Percentiles rank a stretch among this genome's conserved stretches.
phyloP scores from a whole-genome alignment of 2,113 vertebrate genomes.

The Columbina picui region DNA sequence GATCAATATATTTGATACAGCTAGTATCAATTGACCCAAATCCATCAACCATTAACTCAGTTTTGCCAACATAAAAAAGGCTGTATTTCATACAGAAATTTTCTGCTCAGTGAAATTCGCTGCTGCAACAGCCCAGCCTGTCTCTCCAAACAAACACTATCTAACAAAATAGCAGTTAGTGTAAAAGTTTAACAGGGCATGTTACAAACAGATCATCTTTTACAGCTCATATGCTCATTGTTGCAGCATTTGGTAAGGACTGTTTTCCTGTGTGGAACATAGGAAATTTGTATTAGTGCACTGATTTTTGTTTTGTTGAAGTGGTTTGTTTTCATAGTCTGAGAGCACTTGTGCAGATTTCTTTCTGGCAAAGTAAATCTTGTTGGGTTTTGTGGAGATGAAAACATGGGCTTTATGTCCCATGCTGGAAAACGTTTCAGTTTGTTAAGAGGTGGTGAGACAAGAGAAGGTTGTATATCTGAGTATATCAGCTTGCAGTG shows the following conservation, averaged over 20 bases:
- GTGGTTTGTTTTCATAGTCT: not conserved
- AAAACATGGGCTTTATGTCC: not conserved
- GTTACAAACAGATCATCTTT: not conserved
- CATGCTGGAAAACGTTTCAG: not conserved
- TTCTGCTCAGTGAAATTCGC: rapidly evolving
- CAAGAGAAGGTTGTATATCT: not conserved
- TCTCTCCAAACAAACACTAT: not conserved
- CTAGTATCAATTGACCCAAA: not conserved
- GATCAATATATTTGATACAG: not conserved
- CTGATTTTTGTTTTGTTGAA: not conserved
- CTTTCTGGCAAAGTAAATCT: not conserved
- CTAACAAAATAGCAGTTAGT: not conserved
- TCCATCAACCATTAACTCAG: not conserved
- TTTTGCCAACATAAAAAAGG: not conserved
- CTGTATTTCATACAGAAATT: not conserved
- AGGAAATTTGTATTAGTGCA: not conserved
- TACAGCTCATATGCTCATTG: not conserved
- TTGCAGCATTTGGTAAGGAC: not conserved
- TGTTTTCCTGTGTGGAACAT: not conserved
- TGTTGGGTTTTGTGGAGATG: not conserved
- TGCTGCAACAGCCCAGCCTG: not conserved
- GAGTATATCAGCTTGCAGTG: not conserved
- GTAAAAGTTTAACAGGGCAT: not conserved
- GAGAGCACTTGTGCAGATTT: not conserved
- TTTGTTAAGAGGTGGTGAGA: not conserved